Conservation (phyloP, 2,888 invertebrate species). For the Sminthurides aquaticus region DNA sequence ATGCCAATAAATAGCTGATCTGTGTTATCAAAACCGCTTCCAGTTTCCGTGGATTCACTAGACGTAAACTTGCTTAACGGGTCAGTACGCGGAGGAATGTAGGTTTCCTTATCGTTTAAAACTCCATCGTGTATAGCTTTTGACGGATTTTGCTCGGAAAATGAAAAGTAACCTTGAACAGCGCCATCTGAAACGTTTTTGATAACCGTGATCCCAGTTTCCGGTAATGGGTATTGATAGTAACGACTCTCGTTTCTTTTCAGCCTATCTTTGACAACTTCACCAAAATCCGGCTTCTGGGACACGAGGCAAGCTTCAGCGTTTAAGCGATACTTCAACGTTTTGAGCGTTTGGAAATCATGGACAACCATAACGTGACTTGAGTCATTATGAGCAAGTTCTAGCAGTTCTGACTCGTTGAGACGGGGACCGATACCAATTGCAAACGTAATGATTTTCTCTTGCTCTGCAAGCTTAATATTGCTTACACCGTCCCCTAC, state of each 20-base stretch:
- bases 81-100: background rate
- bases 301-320: conserved; percentile 5
- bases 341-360: conserved; percentile 4
- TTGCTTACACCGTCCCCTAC: conserved; percentile 8
- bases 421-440: conserved; percentile 7
- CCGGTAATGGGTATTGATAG: background rate
- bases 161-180: conserved; percentile 7
- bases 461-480: conserved; percentile 5
- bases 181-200: background rate
- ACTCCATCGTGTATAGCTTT: conserved; percentile 8
- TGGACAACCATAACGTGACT: conserved; percentile 5
- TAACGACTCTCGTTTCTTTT: conserved; percentile 2
- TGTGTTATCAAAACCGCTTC: background rate
- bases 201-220: background rate
- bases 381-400: conserved; percentile 10
- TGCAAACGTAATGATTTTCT: conserved; percentile 5
- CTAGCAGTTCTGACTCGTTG: conserved; percentile 6
- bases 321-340: background rate
- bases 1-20: background rate
- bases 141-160: conserved; percentile 12
- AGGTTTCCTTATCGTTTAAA: background rate
- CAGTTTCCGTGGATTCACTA: background rate
- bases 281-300: background rate
- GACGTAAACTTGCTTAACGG: background rate
- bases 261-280: background rate